Evolutionary conservation across 2,113 vertebrate genomes (phyloP).

Genomic region (Corydoras sp.): DNA sequence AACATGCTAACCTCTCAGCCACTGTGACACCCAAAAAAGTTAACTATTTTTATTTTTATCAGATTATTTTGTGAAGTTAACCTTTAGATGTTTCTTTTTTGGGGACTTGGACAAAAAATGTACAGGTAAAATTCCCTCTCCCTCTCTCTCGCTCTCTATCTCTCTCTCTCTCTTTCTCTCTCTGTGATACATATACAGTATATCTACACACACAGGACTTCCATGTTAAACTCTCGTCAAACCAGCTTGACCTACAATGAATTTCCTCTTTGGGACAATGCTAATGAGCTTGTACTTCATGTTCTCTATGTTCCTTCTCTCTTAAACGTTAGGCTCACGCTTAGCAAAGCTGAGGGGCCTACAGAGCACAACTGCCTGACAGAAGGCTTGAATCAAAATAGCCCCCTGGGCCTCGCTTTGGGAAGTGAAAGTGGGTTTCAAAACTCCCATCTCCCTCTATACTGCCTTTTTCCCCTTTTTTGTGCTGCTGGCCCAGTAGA

Average conservation of each 20-base stretch:
- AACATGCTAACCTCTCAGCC: too few relatives aligned
- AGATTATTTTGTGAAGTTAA: too few relatives aligned
- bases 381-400: constrained; percentile 55
- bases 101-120: not conserved
- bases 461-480: constrained; percentile 40
- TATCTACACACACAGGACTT: not conserved
- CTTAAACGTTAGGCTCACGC: not conserved
- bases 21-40: not conserved
- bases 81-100: not conserved
- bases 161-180: not conserved
- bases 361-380: constrained; percentile 22
- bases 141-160: not conserved
- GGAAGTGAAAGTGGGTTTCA: constrained; percentile 71
- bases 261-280: constrained; percentile 10
- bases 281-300: not conserved
- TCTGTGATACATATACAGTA: not conserved
- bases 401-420: constrained; percentile 40
- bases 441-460: constrained; percentile 52
- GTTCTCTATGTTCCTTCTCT: not conserved
- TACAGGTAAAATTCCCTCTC: not conserved
- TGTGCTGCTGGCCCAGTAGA: constrained; percentile 30
- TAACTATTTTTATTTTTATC: not conserved
- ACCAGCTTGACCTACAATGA: not conserved
- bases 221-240: not conserved
- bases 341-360: constrained; percentile 11